These are phyloP conservation scores for Lytechinus pictus DNA, from an alignment of 35 echinoderm and acorn worm genomes.

Conservation along the genomic window DNA sequence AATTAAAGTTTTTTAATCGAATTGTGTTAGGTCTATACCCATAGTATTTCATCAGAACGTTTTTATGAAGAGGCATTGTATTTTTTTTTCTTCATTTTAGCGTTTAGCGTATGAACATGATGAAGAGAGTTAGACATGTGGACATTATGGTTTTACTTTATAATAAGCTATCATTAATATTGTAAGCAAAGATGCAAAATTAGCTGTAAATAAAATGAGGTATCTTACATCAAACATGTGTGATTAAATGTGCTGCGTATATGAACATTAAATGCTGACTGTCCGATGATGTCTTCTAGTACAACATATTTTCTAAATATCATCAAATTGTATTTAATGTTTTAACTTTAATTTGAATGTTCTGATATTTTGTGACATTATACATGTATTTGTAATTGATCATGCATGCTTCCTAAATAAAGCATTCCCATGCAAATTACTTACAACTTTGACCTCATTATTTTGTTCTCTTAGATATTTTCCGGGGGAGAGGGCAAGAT, in stretches of 20 bases:
- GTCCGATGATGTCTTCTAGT: not conserved
- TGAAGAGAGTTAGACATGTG: no score
- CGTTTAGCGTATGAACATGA: no score
- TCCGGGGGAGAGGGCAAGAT: no score
- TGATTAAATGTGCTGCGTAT: not conserved
- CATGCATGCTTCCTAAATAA: conserved; percentile 12
- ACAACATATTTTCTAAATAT: not conserved
- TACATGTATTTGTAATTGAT: not conserved
- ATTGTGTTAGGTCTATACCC: no score
- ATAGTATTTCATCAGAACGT: no score
- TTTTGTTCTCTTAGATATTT: not conserved
- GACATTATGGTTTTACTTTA: no score
- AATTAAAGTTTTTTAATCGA: no score
- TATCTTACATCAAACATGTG: not conserved
- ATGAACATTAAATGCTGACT: not conserved
- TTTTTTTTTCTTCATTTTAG: no score
- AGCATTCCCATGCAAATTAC: not conserved
- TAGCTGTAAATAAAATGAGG: not conserved
- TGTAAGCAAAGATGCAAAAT: not conserved
- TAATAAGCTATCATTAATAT: no score
- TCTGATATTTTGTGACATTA: not conserved
- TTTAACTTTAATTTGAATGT: not conserved
- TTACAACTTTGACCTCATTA: not conserved
- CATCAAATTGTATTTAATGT: not conserved
- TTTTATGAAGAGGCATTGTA: no score